Conservation (phyloP, 2,113 vertebrate species). For the Boulengeromyrus knoepffleri region DNA sequence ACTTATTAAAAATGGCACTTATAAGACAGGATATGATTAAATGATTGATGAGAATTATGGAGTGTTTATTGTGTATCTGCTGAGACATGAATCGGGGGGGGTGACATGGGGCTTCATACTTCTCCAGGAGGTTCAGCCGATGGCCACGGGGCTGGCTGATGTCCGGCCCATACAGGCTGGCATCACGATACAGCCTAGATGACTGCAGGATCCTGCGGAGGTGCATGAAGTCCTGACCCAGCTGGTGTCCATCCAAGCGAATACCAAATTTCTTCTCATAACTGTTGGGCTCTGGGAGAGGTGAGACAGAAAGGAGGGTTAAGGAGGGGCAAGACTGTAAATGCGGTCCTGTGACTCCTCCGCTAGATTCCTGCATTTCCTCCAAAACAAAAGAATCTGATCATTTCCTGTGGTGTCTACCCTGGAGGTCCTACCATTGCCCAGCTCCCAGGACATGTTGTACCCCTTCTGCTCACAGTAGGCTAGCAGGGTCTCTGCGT, state of each 20-base stretch:
- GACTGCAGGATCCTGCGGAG: slow-evolving; percentile 66
- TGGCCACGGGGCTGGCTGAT: slow-evolving; percentile 70
- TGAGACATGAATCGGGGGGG: not conserved
- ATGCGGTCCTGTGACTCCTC: not conserved
- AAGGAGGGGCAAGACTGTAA: not conserved
- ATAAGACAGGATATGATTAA: not conserved
- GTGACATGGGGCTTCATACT: slow-evolving; percentile 51
- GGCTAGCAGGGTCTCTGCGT: slow-evolving; percentile 66
- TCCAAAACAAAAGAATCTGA: not conserved
- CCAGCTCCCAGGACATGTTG: slow-evolving; percentile 85
- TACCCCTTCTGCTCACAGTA: slow-evolving; percentile 73
- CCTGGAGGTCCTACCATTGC: slow-evolving; percentile 68
- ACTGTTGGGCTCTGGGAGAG: slow-evolving; percentile 82
- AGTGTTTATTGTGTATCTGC: not conserved
- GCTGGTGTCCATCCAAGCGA: slow-evolving; percentile 70
- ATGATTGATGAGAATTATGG: not conserved
- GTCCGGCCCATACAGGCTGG: slow-evolving; percentile 80
- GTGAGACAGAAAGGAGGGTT: not conserved
- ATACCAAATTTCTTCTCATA: slow-evolving; percentile 80
- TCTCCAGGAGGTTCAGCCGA: slow-evolving; percentile 59
- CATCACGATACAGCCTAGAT: slow-evolving; percentile 54
- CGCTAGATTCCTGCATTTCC: not conserved
- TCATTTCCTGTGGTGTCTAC: not conserved
- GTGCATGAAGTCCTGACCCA: slow-evolving; percentile 76
- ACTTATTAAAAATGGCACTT: not conserved